These are phyloP conservation scores for Boloria selene DNA, from an alignment of 2,888 invertebrate genomes.

Conservation along the genomic window DNA sequence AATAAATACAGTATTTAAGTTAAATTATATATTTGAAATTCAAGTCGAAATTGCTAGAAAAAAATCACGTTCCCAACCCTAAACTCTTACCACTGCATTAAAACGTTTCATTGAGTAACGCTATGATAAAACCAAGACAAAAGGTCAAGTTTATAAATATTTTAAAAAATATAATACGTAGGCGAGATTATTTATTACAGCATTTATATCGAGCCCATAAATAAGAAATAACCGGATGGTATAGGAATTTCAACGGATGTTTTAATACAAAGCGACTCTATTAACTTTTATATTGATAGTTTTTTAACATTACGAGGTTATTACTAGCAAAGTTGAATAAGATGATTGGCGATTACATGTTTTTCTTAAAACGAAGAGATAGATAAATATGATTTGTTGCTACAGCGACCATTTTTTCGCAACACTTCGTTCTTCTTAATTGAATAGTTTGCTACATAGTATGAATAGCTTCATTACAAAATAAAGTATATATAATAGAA, in stretches of 20 bases:
- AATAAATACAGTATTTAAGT: too few relatives aligned
- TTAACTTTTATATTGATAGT: slow-evolving; percentile 31
- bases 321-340: slow-evolving; percentile 12
- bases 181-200: slow-evolving; percentile 45
- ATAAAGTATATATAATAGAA: too few relatives aligned
- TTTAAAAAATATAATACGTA: slow-evolving; percentile 44
- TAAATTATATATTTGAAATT: too few relatives aligned
- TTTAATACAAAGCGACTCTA: slow-evolving; percentile 34
- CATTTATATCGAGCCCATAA: slow-evolving; percentile 41
- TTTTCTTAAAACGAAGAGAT: slow-evolving; percentile 8
- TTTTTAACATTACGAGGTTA: slow-evolving; percentile 25
- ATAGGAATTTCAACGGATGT: slow-evolving; percentile 36
- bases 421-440: neutral
- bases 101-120: slow-evolving; percentile 65
- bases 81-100: slow-evolving; percentile 56
- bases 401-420: neutral
- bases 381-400: neutral
- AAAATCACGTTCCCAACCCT: slow-evolving; percentile 8
- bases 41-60: too few relatives aligned
- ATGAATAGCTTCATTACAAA: too few relatives aligned
- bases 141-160: slow-evolving; percentile 59
- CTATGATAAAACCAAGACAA: slow-evolving; percentile 58
- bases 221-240: slow-evolving; percentile 40
- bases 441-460: too few relatives aligned
- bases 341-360: slow-evolving; percentile 9